Percentiles rank a stretch among this genome's conserved stretches.
Evolutionary conservation across 1,140 invertebrate genomes (phyloP).

Genomic region (Drosophila sturtevanti): DNA sequence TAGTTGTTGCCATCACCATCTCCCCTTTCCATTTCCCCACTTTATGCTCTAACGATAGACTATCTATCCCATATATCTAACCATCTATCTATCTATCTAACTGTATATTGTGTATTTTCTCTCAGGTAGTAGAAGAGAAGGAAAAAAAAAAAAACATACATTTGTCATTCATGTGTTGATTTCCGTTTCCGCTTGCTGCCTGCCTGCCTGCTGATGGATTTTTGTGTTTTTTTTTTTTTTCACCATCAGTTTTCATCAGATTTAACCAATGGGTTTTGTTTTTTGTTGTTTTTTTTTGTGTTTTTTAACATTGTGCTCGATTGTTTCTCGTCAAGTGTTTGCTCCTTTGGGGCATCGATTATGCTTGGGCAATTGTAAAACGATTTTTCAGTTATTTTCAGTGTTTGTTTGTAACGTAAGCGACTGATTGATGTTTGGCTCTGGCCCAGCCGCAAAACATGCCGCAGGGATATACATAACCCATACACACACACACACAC

Average conservation of each 20-base stretch:
- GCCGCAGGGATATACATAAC: conserved; percentile 65
- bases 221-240: background rate
- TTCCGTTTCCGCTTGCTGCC: conserved; percentile 68
- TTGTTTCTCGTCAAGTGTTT: conserved; percentile 61
- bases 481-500: conserved; percentile 8
- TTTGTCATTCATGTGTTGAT: conserved; percentile 82
- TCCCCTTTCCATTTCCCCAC: background rate
- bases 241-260: background rate
- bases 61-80: conserved; percentile 32
- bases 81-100: conserved; percentile 7
- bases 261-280: too few species aligned
- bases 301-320: conserved; percentile 12
- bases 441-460: conserved; percentile 62
- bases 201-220: too few species aligned
- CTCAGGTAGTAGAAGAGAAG: background rate
- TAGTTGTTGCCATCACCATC: conserved; percentile 63
- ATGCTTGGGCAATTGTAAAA: conserved; percentile 78
- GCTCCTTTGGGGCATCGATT: conserved; percentile 81
- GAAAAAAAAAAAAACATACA: conserved; percentile 38
- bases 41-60: conserved; percentile 67
- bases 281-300: conserved; percentile 5
- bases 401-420: conserved; percentile 15
- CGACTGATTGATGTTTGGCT: conserved; percentile 69
- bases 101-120: conserved; percentile 7
- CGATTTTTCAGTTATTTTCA: conserved; percentile 79